Evolutionary conservation across 2,888 invertebrate genomes (phyloP), one percentile per base, ranked within the genome.

Genomic region (Caenorhabditis sp.): DNA sequence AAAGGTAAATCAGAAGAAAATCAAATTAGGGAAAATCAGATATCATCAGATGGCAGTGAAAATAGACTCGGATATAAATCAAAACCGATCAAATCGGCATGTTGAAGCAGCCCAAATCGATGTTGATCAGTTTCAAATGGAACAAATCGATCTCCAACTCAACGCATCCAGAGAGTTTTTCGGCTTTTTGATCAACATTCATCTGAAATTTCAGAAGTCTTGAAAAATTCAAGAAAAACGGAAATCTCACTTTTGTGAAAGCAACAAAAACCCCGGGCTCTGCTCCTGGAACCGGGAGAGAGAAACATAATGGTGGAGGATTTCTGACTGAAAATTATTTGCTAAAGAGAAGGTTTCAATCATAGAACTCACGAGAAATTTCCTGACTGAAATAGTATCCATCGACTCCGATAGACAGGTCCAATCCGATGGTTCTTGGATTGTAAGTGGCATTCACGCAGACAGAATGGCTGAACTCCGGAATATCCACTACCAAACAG

Each of bases 241-340:
- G 19, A 26, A 47, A 7, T 2, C 44, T 51, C 19, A 49, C 47
- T 10, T 49, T 49, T 19, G 24, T 64, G 38, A 85, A 70, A 19
- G 79, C 82, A 6, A 82, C 47, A 51, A 82, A 85, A 2, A 82
- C 8, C 5, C 49, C 54, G 2, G 74, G 93, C 54, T 90, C 89
- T 19, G 92, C 89, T 63, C 92, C 90, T 47, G 93, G 85, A 72
- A 92, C 85, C 3, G 93, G 93, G 44, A 93, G 87, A n/a, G 88
- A 92, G 80, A 92, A 91, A 85, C 93, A 93, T 16, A 93, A 49
- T 1, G 93, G 92, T 26, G 93, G 93, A 6, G 93, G 93, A 81
- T 93, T 93, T 14, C 87, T 85, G 19, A 89, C 93, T 93, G 90
- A 1, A 59, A 59, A 31, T 56, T 66, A 26, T 26, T 26, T n/a